A percentile compares a stretch with the other conserved stretches of the same genome.
These are phyloP conservation scores for Hippocampus abdominalis DNA, from an alignment of 2,113 vertebrate genomes.

Conservation along the genomic window DNA sequence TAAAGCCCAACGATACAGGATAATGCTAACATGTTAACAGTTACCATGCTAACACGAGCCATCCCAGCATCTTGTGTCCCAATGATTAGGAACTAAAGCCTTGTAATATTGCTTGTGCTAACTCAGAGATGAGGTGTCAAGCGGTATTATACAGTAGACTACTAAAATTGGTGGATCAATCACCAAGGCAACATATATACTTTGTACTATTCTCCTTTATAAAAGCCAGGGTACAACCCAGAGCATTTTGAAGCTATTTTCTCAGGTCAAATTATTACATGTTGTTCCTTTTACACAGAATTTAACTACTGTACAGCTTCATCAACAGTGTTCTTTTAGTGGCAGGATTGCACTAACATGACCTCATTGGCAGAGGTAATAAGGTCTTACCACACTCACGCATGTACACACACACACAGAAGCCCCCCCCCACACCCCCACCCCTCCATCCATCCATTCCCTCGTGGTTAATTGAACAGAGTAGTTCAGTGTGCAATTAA, in stretches of 20 bases:
- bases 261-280: not conserved
- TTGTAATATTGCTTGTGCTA: too few species aligned
- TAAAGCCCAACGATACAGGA: too few species aligned
- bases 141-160: not conserved
- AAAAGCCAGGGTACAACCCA: not conserved
- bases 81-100: too few species aligned
- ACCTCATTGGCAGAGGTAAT: constrained; percentile 15
- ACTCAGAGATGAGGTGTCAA: too few species aligned
- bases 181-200: not conserved
- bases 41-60: too few species aligned
- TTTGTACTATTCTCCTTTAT: not conserved
- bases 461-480: constrained; percentile 74
- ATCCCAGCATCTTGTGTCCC: too few species aligned
- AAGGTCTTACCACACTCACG: constrained; percentile 19
- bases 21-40: too few species aligned
- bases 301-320: not conserved
- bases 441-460: constrained; percentile 48
- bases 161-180: not conserved
- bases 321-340: not conserved
- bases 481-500: constrained; percentile 78
- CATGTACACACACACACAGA: not conserved
- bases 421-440: not conserved
- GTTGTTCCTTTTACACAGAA: not conserved
- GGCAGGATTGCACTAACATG: not conserved
- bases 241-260: not conserved